Evolutionary conservation across 1,140 invertebrate species (phyloP).

Genomic region (Meloidogyne hapla): DNA sequence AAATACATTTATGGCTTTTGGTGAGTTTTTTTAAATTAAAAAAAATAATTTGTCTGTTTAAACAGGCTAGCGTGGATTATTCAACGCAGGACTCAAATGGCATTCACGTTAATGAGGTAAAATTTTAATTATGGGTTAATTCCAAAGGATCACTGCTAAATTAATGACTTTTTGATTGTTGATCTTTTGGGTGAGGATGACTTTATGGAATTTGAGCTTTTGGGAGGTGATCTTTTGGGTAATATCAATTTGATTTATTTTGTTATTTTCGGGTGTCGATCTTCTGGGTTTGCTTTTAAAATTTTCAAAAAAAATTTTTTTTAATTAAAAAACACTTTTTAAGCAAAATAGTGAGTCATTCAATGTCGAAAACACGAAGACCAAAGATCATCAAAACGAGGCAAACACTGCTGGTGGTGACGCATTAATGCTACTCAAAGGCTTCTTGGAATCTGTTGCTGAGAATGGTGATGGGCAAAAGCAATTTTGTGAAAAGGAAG

Average conservation of each 20-base stretch:
- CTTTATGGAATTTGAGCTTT: no score
- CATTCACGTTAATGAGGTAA: neutral
- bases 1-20: constrained; percentile 32
- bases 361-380: neutral
- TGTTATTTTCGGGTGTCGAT: no score
- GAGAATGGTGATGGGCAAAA: neutral
- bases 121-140: neutral
- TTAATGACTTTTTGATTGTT: neutral
- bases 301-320: no score
- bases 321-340: neutral
- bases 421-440: neutral
- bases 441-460: neutral
- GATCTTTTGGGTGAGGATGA: neutral
- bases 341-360: neutral
- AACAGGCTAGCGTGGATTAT: constrained; percentile 22
- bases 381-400: neutral
- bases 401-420: neutral
- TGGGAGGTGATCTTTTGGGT: no score
- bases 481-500: neutral
- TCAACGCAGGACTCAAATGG: neutral
- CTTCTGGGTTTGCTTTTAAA: no score
- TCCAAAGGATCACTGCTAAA: neutral
- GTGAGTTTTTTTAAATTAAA: constrained; percentile 11
- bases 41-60: neutral
- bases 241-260: no score